Evolutionary conservation across 2,113 vertebrate genomes (phyloP).

Genomic region (Eurystomus gularis): DNA sequence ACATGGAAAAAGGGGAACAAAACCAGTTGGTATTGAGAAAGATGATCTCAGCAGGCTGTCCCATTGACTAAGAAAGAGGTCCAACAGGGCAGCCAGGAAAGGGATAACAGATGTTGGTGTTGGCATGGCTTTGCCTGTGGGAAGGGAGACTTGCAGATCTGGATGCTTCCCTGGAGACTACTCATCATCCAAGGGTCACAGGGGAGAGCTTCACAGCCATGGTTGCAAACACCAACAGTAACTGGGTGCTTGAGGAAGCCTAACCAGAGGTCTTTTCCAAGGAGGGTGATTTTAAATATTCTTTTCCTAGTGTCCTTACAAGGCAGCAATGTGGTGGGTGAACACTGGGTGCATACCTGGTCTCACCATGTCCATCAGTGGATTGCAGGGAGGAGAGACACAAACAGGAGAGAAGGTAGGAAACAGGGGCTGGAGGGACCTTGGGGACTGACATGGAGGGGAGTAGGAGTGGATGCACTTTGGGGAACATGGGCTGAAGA

Average conservation of each 20-base stretch:
- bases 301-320: neutral
- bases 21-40: neutral
- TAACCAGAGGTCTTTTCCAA: neutral
- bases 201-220: neutral
- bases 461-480: neutral
- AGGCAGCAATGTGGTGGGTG: neutral
- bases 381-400: neutral
- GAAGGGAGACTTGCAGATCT: neutral
- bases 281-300: neutral
- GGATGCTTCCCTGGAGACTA: neutral
- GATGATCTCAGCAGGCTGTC: neutral
- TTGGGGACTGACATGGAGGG: neutral
- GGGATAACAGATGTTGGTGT: neutral
- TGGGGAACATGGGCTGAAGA: neutral
- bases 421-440: neutral
- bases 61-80: neutral
- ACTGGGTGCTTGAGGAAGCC: neutral
- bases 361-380: rapidly evolving
- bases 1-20: neutral
- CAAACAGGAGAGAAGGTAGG: neutral
- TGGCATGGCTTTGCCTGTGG: neutral
- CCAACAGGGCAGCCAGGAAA: neutral
- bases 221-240: neutral
- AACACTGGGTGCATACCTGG: too few relatives aligned
- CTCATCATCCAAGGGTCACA: neutral